These are phyloP conservation scores for Petromus typicus DNA, from an alignment of 2,113 vertebrate genomes.

Conservation along the genomic window DNA sequence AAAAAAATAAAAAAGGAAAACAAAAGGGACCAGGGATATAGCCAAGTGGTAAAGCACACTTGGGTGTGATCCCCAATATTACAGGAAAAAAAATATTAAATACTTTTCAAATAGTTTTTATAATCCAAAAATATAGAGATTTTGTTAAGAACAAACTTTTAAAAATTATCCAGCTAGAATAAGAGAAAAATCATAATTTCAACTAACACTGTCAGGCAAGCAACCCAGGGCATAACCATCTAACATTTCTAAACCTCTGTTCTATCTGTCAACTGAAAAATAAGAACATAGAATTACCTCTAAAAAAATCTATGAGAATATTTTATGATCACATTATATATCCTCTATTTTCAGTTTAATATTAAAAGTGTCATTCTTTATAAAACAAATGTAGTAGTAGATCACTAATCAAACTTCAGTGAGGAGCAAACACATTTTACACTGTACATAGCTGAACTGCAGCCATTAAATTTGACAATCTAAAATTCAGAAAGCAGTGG, in stretches of 20 bases:
- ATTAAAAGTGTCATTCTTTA: conserved; percentile 18
- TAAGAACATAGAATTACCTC: background rate
- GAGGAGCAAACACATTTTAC: background rate
- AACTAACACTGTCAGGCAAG: background rate
- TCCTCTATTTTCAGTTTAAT: conserved; percentile 22
- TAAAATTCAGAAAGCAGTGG: conserved; percentile 40
- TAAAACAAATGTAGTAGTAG: background rate
- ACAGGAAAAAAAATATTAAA: background rate
- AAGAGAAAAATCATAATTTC: conserved; percentile 4
- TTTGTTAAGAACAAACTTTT: background rate
- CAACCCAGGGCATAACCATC: background rate
- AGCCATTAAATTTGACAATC: conserved; percentile 28
- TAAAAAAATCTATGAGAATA: conserved; percentile 30
- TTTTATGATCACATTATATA: background rate
- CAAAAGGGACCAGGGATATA: background rate
- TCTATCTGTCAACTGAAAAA: background rate
- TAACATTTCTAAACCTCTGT: background rate
- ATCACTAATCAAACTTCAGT: conserved; percentile 8
- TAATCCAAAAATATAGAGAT: background rate
- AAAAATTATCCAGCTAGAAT: background rate
- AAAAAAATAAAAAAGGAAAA: background rate
- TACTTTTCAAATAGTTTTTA: background rate
- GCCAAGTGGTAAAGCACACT: background rate
- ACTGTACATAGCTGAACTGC: conserved; percentile 15
- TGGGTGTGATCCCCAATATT: background rate